phyloP scores from a whole-genome alignment of 2,797 vertebrate species.

The Rhodeus uyekii region DNA sequence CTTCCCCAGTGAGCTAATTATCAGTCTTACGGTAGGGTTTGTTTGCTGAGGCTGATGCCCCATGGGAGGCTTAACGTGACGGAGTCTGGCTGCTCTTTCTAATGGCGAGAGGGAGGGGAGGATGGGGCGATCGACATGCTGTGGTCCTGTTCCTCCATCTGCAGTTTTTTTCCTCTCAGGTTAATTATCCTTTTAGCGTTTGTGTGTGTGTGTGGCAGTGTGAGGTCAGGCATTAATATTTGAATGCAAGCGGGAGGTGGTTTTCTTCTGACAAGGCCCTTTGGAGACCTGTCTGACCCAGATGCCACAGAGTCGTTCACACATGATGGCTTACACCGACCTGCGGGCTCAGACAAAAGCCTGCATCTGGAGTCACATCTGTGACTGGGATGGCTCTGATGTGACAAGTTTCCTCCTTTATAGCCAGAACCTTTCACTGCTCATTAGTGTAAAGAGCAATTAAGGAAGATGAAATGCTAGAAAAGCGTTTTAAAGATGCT shows the following conservation, averaged over 20 bases:
- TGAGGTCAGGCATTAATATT: slow-evolving; percentile 44
- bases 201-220: neutral
- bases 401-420: slow-evolving; percentile 35
- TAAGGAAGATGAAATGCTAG: neutral
- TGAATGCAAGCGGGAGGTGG: slow-evolving; percentile 21
- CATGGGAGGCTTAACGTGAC: slow-evolving; percentile 42
- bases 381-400: slow-evolving; percentile 15
- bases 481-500: slow-evolving; percentile 20
- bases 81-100: slow-evolving; percentile 37
- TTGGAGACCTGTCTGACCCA: slow-evolving; percentile 49
- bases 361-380: slow-evolving; percentile 7
- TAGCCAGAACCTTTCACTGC: slow-evolving; percentile 18
- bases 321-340: slow-evolving; percentile 18
- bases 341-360: slow-evolving; percentile 20
- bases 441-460: slow-evolving; percentile 2
- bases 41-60: slow-evolving; percentile 44
- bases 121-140: neutral
- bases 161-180: slow-evolving; percentile 9
- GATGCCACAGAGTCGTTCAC: slow-evolving; percentile 43
- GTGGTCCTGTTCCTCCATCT: neutral
- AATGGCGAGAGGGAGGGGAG: slow-evolving; percentile 30
- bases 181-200: slow-evolving; percentile 48
- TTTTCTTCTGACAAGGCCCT: slow-evolving; percentile 18
- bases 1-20: slow-evolving; percentile 63
- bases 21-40: slow-evolving; percentile 46